phyloP scores from a whole-genome alignment of 1,140 invertebrate species.

The Apis mellifera region DNA sequence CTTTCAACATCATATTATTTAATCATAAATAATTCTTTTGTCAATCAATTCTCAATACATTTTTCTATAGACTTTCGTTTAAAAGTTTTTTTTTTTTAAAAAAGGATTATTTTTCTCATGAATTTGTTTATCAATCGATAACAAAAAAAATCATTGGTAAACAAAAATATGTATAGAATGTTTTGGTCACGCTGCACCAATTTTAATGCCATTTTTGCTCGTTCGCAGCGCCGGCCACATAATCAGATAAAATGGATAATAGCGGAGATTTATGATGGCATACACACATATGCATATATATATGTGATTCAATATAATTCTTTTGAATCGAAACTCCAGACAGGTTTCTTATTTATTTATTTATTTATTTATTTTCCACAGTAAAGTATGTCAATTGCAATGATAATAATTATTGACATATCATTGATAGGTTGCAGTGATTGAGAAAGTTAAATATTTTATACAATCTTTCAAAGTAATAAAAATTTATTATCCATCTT shows the following conservation, averaged over 20 bases:
- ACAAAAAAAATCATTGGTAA: not conserved
- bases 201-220: constrained; percentile 1
- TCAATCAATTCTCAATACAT: not conserved
- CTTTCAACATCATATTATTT: too few species aligned
- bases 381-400: not conserved
- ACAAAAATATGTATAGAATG: not conserved
- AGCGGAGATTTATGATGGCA: not conserved
- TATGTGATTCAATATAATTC: not conserved
- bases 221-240: not conserved
- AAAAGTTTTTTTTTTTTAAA: too few species aligned
- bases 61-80: not conserved
- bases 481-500: too few species aligned
- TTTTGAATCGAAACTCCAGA: not conserved
- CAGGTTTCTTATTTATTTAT: not conserved
- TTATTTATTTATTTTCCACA: not conserved
- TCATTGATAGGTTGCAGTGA: not conserved
- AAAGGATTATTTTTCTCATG: not conserved
- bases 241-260: constrained; percentile 20
- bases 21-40: too few species aligned
- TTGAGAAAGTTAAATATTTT: not conserved
- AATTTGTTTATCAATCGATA: not conserved
- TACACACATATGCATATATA: too few species aligned
- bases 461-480: too few species aligned
- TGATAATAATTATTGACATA: not conserved
- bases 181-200: not conserved